These are phyloP conservation scores for Cheirogaleus medius DNA, from an alignment of 2,113 vertebrate species.

Conservation along the genomic window DNA sequence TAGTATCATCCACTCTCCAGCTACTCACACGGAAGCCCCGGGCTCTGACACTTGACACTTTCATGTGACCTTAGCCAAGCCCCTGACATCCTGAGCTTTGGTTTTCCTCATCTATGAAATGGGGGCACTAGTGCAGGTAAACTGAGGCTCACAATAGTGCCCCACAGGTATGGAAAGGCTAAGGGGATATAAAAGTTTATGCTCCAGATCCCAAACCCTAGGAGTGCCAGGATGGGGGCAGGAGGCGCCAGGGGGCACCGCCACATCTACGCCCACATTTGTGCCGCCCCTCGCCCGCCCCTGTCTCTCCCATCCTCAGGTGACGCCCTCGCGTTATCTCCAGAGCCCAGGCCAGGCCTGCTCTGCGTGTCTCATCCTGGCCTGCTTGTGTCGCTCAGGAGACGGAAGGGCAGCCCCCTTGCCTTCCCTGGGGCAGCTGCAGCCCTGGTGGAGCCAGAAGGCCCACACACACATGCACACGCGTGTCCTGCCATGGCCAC, in stretches of 20 bases:
- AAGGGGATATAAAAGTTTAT: neutral
- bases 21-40: neutral
- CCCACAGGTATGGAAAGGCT: neutral
- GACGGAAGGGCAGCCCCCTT: neutral
- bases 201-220: neutral
- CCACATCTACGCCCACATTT: neutral
- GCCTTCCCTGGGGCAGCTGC: neutral
- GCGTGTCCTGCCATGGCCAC: neutral
- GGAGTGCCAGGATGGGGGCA: neutral
- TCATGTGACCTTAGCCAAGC: neutral
- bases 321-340: neutral
- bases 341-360: neutral
- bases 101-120: neutral
- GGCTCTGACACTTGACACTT: too few species aligned
- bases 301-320: neutral
- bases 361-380: neutral
- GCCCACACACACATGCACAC: fast-evolving
- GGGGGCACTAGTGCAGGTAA: neutral
- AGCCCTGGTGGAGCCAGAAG: too few species aligned
- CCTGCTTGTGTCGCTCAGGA: fast-evolving
- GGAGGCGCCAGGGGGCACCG: fast-evolving
- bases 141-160: neutral
- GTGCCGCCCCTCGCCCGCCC: fast-evolving
- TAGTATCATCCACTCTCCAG: too few species aligned
- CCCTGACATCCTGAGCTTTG: neutral